Conservation (phyloP, 2,113 vertebrate species). For the Prochilodus magdalenae region DNA sequence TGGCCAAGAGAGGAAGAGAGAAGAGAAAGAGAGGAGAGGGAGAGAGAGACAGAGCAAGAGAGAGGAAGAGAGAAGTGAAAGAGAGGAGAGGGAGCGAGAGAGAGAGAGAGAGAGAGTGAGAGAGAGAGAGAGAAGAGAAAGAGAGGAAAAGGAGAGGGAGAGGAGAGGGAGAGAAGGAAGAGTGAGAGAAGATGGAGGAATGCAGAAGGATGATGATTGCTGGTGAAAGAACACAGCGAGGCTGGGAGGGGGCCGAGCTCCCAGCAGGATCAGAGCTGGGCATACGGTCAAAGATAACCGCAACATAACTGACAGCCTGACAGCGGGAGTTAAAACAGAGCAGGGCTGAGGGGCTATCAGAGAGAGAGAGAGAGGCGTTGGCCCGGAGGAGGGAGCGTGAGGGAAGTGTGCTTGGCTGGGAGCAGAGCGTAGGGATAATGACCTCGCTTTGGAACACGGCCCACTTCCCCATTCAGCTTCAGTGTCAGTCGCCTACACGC, state of each 20-base stretch:
- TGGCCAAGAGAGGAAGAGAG: no score
- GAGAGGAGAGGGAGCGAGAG: neutral
- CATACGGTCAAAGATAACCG: neutral
- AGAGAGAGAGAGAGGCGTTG: neutral
- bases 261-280: neutral
- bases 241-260: neutral
- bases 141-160: no score
- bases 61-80: neutral
- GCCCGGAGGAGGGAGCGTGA: constrained; percentile 10
- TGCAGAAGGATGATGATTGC: neutral
- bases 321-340: neutral
- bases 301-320: neutral
- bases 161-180: neutral
- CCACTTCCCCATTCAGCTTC: constrained; percentile 31
- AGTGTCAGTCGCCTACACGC: neutral
- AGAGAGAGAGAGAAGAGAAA: neutral
- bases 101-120: neutral
- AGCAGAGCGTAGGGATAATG: constrained; percentile 29
- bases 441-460: constrained; percentile 43
- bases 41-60: neutral
- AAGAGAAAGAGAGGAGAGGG: neutral
- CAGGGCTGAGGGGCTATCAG: neutral
- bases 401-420: constrained; percentile 29
- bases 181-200: neutral
- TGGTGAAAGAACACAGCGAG: neutral